Evolutionary conservation across 2,888 invertebrate species (phyloP), one percentile per base, ranked within the genome.

Genomic region (Morpho achilles): DNA sequence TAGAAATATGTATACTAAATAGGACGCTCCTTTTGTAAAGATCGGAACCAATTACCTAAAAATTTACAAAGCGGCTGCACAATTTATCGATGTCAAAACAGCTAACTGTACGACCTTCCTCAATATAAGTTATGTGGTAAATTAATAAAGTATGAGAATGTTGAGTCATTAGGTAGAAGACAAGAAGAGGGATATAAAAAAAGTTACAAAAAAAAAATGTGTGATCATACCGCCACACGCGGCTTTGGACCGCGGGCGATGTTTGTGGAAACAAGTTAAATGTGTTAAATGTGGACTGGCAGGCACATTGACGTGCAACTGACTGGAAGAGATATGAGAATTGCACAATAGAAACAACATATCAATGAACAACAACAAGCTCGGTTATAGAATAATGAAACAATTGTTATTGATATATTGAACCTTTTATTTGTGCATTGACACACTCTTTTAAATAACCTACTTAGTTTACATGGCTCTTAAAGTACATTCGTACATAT

Each of bases 211-310:
- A 75, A 77, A 80, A 82, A 79, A 69, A 71, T 77, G 77, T 86
- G 84, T 86, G 87, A 85, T 82, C 82, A 69, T 72, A 70, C 85
- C 84, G 85, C 79, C 80, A 59, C 76, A 73, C 78, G 78, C 80
- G 76, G 71, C 74, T 73, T 43, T 3, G 43, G 39, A 71, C 73
- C 68, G 67, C 73, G 66, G 71, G 59, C 60, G 71, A 69, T 85
- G 84, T 87, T 85, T 86, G 84, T 79, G 82, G 79, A 88, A 86
- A 85, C 86, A 82, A 84, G 78, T 84, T 81, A 59, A 82, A 87
- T 82, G 83, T 83, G 82, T 85, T 85, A 84, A 85, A 84, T 83
- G 79, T 83, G 74, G 78, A 79, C 75, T 77, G 72, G 16, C 41
- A 22, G 69, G 63, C 63, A 63, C 56, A 59, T 16, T 39, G 50